Evolutionary conservation across 2,113 vertebrate genomes (phyloP).

Genomic region (Colistium nudipinnis): DNA sequence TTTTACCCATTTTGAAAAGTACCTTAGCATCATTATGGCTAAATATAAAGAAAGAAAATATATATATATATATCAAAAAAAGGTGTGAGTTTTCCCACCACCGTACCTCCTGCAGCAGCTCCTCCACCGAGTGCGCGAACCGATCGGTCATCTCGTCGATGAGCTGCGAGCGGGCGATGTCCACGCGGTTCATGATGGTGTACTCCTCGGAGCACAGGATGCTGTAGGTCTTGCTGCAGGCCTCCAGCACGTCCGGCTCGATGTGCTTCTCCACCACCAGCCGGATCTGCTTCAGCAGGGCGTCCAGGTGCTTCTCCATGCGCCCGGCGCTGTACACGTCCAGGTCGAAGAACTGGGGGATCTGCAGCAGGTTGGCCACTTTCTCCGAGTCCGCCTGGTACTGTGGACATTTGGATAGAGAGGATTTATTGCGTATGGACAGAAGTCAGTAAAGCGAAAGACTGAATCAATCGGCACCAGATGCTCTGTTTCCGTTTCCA

Average conservation of each 20-base stretch:
- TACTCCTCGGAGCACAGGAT: constrained; percentile 99
- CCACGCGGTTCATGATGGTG: constrained; percentile 98
- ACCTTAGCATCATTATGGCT: too few species aligned
- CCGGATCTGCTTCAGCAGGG: constrained; percentile 96
- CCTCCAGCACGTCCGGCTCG: constrained; percentile 95
- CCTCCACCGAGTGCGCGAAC: constrained; percentile 95
- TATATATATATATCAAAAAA: too few species aligned
- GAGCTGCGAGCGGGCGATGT: constrained; percentile 97
- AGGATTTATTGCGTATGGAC: too few species aligned
- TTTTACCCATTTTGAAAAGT: too few species aligned
- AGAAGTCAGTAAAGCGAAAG: neutral
- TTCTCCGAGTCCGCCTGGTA: constrained; percentile 98
- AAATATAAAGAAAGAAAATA: too few species aligned
- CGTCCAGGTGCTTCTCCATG: constrained; percentile 99
- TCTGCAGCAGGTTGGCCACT: constrained; percentile 97
- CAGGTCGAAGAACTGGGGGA: constrained; percentile 97
- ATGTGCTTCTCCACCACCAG: constrained; percentile 99
- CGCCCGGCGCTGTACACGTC: constrained; percentile 98
- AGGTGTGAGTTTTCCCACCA: neutral
- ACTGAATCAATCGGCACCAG: neutral
- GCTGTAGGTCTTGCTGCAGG: constrained; percentile 99
- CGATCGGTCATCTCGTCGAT: constrained; percentile 97
- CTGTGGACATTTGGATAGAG: constrained; percentile 65
- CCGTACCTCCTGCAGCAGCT: constrained; percentile 93
- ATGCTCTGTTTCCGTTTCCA: neutral